A percentile compares a stretch with the other conserved stretches of the same genome.
phyloP scores from a whole-genome alignment of 2,888 invertebrate genomes.

The Nezara viridula region DNA sequence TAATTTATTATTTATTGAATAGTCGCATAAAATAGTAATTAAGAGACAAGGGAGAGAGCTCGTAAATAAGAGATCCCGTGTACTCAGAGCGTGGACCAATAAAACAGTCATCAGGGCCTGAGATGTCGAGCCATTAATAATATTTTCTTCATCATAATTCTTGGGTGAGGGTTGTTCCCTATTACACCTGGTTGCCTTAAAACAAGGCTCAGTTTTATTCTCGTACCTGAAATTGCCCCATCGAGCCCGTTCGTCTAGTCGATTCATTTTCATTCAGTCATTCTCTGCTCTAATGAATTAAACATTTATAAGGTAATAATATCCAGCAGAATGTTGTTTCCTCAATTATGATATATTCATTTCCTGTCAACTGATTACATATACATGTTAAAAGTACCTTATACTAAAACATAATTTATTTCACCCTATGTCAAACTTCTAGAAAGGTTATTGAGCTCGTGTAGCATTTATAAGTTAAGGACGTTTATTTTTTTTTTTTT shows the following conservation, averaged over 20 bases:
- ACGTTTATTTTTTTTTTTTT: neutral
- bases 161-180: constrained; percentile 6
- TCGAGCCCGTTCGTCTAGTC: neutral
- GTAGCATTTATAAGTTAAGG: neutral
- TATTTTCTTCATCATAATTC: constrained; percentile 48
- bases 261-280: constrained; percentile 10
- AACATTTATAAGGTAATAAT: constrained; percentile 2
- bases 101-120: neutral
- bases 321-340: neutral
- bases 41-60: neutral
- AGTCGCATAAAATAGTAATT: constrained; percentile 55
- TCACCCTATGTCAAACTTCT: neutral
- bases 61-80: constrained; percentile 53
- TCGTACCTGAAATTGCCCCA: neutral
- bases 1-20: constrained; percentile 56
- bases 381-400: neutral
- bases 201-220: constrained; percentile 29
- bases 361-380: neutral
- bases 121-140: constrained; percentile 13
- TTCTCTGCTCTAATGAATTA: neutral
- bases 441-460: neutral
- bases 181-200: constrained; percentile 43
- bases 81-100: constrained; percentile 6
- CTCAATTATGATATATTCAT: constrained; percentile 15
- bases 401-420: neutral